Base-by-base conservation (phyloP, 2,113 vertebrate species). In the Bubalus kerabau region DNA sequence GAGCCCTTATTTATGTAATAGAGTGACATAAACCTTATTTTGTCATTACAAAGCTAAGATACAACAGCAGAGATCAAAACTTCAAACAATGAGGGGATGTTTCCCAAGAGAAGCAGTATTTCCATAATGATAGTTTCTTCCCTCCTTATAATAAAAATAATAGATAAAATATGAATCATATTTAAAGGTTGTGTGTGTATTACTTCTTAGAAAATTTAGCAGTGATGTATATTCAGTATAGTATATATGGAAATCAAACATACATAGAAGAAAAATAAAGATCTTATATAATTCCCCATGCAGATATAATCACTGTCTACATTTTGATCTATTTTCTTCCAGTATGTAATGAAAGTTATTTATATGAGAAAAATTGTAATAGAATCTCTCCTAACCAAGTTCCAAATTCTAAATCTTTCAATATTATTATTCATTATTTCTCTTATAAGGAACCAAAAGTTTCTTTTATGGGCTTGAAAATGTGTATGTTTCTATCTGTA, bases 211-310 rank as follows among this genome's bases (percentile, higher is more conserved):
- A 87, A 95, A 86, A 71, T 50, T 56, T 82, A 64, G 43, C 64
- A 95, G 23, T 57, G 84, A 14, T 92, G 9, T 4, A 60, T 90
- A 74, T 60, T 81, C 50, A 89, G 85, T 57, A 64, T 56, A 52
- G 32, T 48, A 86, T 64, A 74, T 17, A 67, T 60, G 16, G 7
- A 95, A 87, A 83, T 82, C 62, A 94, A 90, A 57, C 50, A 1
- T 36, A 32, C 43, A 30, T 80, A 80, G 26, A 95, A 91, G 80
- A 97, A 97, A 60, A 60, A 62, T 83, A 91, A 95, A 95, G 46
- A 62, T 87, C 14, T 85, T 62, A 13, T 30, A 96, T 86, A 71
- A 95, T 82, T 82, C 1, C 24, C 14, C 24, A 54, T 95, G 9
- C 2, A 91, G 17, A 80, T 23, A 80, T 24, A 93, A 89, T 60